Evolutionary conservation across 2,888 invertebrate genomes (phyloP).

Genomic region (Drosophila monieri): DNA sequence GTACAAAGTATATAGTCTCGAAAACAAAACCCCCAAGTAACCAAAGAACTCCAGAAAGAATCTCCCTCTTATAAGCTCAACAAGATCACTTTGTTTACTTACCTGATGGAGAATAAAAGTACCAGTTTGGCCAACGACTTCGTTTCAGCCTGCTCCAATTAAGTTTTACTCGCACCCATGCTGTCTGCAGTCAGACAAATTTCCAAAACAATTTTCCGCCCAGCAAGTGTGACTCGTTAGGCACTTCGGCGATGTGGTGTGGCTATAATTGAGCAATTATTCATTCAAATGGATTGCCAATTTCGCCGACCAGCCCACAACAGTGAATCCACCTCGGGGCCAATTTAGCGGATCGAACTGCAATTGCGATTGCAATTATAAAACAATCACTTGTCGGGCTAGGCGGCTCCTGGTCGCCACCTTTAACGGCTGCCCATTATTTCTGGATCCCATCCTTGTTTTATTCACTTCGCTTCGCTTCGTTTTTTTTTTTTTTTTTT

Average conservation of each 20-base stretch:
- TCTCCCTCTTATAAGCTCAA: not conserved
- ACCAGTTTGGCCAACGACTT: slow-evolving; percentile 1
- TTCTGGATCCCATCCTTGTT: slow-evolving; percentile 36
- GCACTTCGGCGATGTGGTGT: slow-evolving; percentile 55
- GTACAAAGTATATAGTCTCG: not conserved
- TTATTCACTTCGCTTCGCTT: slow-evolving; percentile 17
- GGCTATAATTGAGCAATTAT: slow-evolving; percentile 82
- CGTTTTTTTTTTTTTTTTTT: slow-evolving; percentile 35
- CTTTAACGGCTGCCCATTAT: slow-evolving; percentile 74
- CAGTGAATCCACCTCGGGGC: slow-evolving; percentile 29
- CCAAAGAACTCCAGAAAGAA: not conserved
- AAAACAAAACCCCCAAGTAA: not conserved
- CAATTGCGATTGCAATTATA: slow-evolving; percentile 83
- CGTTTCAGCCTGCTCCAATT: slow-evolving; percentile 29
- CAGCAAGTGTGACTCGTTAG: slow-evolving; percentile 66
- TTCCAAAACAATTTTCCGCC: slow-evolving; percentile 60
- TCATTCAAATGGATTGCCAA: slow-evolving; percentile 83
- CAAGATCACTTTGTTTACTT: slow-evolving; percentile 21
- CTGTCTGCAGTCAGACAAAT: slow-evolving; percentile 59
- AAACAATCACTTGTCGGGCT: slow-evolving; percentile 81
- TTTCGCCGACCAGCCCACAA: slow-evolving; percentile 74
- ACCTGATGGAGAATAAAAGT: slow-evolving; percentile 3
- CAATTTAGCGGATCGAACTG: slow-evolving; percentile 71
- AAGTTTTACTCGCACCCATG: slow-evolving; percentile 42
- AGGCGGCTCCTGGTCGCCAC: slow-evolving; percentile 75